phyloP scores from a whole-genome alignment of 2,797 vertebrate species.

The Myotis vivesi region DNA sequence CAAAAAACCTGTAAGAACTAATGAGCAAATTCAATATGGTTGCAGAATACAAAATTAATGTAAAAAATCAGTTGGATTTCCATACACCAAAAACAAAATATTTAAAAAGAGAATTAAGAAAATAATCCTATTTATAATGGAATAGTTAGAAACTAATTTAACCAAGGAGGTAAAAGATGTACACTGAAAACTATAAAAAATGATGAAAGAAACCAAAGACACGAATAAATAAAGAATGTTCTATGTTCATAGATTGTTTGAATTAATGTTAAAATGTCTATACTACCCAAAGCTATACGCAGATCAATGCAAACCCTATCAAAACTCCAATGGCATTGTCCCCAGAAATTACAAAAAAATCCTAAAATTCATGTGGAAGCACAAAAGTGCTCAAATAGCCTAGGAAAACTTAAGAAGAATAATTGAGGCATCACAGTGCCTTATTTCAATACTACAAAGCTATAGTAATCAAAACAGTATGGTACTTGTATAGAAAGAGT shows the following conservation, averaged over 20 bases:
- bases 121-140: not conserved
- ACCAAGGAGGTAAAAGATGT: not conserved
- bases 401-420: not conserved
- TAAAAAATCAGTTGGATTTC: not conserved
- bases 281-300: not conserved
- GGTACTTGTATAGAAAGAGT: not conserved
- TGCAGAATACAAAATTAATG: not conserved
- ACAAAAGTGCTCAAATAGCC: not conserved
- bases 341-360: not conserved
- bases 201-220: not conserved
- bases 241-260: not conserved
- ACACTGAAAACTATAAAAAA: too few species aligned
- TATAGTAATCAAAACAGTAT: not conserved
- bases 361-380: not conserved
- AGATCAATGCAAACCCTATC: not conserved
- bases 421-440: not conserved
- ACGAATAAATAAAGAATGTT: not conserved
- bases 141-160: not conserved
- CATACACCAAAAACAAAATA: not conserved
- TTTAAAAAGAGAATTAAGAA: not conserved
- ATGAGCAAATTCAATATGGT: not conserved
- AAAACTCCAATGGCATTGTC: not conserved
- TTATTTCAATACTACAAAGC: not conserved
- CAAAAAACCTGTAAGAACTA: not conserved
- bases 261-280: not conserved